Evolutionary conservation across 2,888 invertebrate genomes (phyloP).

Genomic region (Volucella zonaria): DNA sequence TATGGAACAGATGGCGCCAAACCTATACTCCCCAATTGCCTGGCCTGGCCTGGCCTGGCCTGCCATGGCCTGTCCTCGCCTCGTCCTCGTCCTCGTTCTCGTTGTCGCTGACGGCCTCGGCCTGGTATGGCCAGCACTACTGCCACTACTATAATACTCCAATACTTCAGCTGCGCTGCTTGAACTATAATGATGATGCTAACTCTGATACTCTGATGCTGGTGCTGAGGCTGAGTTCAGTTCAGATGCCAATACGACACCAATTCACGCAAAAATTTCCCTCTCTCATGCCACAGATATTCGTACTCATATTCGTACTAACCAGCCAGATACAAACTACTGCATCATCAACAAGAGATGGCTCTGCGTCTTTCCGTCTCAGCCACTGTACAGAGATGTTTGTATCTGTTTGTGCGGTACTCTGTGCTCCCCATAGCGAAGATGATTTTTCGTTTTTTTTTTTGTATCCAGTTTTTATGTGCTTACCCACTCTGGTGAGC

Average conservation of each 20-base stretch:
- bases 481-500: conserved; percentile 37
- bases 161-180: conserved; percentile 19
- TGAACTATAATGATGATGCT: conserved; percentile 32
- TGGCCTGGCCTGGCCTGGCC: conserved; percentile 14
- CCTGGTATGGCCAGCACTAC: not conserved
- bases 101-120: too few species aligned
- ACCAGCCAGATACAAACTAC: conserved; percentile 35
- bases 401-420: conserved; percentile 23
- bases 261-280: conserved; percentile 66
- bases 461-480: conserved; percentile 31
- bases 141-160: conserved; percentile 31
- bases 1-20: conserved; percentile 75
- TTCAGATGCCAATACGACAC: conserved; percentile 71
- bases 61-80: not conserved
- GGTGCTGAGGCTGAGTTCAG: conserved; percentile 25
- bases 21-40: conserved; percentile 73
- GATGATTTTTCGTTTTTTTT: conserved; percentile 19
- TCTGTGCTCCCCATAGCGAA: conserved; percentile 39
- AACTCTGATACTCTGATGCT: conserved; percentile 23
- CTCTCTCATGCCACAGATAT: conserved; percentile 2
- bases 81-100: too few species aligned
- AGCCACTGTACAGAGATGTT: not conserved
- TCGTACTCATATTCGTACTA: too few species aligned
- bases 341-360: conserved; percentile 63
- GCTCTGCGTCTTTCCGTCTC: conserved; percentile 60